These are phyloP conservation scores for Heterodera schachtii DNA, from an alignment of 1,140 invertebrate species.

Conservation along the genomic window DNA sequence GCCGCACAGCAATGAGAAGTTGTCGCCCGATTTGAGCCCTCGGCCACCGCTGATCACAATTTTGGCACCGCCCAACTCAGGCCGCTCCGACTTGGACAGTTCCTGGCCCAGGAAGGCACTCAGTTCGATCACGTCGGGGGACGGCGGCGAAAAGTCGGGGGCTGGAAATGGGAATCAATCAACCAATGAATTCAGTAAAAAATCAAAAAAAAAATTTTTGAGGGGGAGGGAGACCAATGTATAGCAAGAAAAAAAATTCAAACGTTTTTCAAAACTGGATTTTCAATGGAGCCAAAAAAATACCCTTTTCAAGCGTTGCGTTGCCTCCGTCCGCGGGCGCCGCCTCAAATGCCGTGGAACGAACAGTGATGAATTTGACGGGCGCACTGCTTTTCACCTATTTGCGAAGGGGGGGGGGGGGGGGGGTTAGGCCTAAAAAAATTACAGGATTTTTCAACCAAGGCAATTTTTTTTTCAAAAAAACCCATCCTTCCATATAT, in stretches of 20 bases:
- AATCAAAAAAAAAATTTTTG: too few relatives aligned
- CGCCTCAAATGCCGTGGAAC: slow-evolving; percentile 81
- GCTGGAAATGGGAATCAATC: slow-evolving; percentile 66
- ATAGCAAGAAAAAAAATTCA: too few relatives aligned
- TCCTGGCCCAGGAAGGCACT: slow-evolving; percentile 86
- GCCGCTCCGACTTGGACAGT: slow-evolving; percentile 90
- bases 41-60: slow-evolving; percentile 87
- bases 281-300: too few relatives aligned
- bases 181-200: too few relatives aligned
- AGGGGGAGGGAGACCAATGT: slow-evolving; percentile 1
- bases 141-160: slow-evolving; percentile 65
- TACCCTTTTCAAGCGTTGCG: slow-evolving; percentile 54
- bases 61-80: slow-evolving; percentile 88
- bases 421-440: too few relatives aligned
- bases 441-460: too few relatives aligned
- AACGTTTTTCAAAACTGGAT: background rate
- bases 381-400: slow-evolving; percentile 65
- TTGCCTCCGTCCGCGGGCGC: slow-evolving; percentile 55
- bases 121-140: slow-evolving; percentile 70
- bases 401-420: too few relatives aligned
- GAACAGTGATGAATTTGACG: slow-evolving; percentile 85
- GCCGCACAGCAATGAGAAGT: slow-evolving; percentile 88
- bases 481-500: too few relatives aligned
- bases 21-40: slow-evolving; percentile 94
- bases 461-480: too few relatives aligned